Base-by-base conservation (phyloP, 2,888 invertebrate species). In the Andrena minutula region DNA sequence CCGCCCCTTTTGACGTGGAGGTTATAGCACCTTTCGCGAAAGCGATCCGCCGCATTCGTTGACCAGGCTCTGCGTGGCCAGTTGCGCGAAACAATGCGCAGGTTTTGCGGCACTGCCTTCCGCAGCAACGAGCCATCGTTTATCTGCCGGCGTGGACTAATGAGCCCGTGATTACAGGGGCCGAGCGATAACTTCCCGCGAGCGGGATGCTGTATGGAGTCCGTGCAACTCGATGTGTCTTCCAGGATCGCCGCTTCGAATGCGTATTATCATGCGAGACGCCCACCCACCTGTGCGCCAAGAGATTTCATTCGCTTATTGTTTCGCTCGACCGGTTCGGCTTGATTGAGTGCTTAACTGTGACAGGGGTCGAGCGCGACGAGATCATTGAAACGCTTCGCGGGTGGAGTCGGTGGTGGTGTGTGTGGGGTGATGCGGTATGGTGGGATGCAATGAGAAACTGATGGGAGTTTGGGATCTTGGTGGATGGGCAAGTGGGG, bases 81-180 rank as follows among this genome's bases (percentile, higher is more conserved):
- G 64, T 74, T 63, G 63, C 77, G 86, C 82, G 81, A 86, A 82
- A 86, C 86, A 86, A 86, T 86, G 77, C 63, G 79, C 64, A 23
- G 56, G 10, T 56, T 56, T 20, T 26, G 56, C 56, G 23, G 56
- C 41, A 65, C 66, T 32, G 56, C 20, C 66, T 47, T 72, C 58
- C 71, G 51, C 65, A 35, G 74, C 26, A 71, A 71, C 79, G 73
- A 53, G 60, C 75, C n/a, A 75, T 84, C 81, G 87, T 87, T 87
- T 81, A 85, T 83, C 83, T 64, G 79, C 74, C 70, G 72, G 75
- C 73, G 65, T 74, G 68, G 85, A 87, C 85, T 87, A 87, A 87
- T 87, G 87, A 87, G 85, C 76, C 70, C 75, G 56, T 85, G 83
- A 87, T 87, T 85, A 83, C 77, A 85, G 87, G 83, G 81, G 78